A percentile compares a stretch with the other conserved stretches of the same genome.
phyloP scores from a whole-genome alignment of 2,888 invertebrate species.

The Glyphotaelius pellucidus region DNA sequence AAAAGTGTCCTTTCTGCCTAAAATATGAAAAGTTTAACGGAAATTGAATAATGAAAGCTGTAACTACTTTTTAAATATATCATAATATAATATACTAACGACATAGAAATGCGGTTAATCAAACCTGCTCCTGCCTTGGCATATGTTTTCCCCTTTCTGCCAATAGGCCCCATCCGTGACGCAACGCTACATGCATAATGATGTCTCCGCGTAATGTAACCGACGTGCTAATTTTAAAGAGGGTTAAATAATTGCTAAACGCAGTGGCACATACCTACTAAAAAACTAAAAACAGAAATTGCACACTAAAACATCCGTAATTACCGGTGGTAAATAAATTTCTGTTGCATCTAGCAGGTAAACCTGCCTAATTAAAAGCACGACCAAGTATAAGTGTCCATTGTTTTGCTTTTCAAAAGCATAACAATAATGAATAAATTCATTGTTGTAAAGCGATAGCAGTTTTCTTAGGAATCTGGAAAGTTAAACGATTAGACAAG shows the following conservation, averaged over 20 bases:
- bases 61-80: neutral
- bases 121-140: neutral
- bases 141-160: neutral
- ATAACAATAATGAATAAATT: neutral
- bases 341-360: neutral
- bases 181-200: neutral
- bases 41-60: neutral
- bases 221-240: constrained; percentile 2
- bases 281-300: neutral
- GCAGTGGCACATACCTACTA: neutral
- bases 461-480: neutral
- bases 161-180: neutral
- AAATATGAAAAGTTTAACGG: neutral
- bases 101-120: neutral
- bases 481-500: neutral
- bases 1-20: neutral
- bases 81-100: neutral
- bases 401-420: neutral
- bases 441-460: neutral
- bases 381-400: neutral
- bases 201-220: neutral
- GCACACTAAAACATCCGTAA: neutral
- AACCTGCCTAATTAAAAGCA: neutral
- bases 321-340: neutral
- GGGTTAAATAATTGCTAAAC: neutral